These are phyloP conservation scores for Schizotus pectinicornis DNA, from an alignment of 2,888 invertebrate genomes.

Conservation along the genomic window DNA sequence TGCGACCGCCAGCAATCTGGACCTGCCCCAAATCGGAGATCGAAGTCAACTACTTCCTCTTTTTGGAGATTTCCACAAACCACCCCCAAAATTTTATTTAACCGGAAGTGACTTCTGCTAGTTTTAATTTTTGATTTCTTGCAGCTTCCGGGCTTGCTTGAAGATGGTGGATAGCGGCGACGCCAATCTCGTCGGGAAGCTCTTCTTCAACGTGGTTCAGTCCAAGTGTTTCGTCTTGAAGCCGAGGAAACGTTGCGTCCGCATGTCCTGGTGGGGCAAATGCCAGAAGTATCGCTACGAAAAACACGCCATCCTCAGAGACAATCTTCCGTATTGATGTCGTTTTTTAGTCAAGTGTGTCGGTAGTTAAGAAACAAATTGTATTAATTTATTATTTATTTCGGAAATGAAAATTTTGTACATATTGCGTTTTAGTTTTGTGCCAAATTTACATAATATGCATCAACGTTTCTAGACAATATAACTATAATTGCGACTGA, in stretches of 20 bases:
- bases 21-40: no score
- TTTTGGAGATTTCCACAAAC: no score
- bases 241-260: constrained; percentile 76
- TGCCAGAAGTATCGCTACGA: constrained; percentile 72
- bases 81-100: no score
- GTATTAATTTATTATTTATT: constrained; percentile 10
- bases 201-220: constrained; percentile 96
- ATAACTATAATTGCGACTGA: constrained; percentile 8
- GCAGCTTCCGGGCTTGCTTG: constrained; percentile 90
- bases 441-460: no score
- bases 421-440: constrained; percentile 6
- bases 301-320: constrained; percentile 76
- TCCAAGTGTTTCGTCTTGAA: constrained; percentile 91
- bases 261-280: constrained; percentile 82
- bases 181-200: constrained; percentile 87
- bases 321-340: constrained; percentile 73
- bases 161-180: constrained; percentile 86
- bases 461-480: constrained; percentile 26
- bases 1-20: no score
- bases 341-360: constrained; percentile 11
- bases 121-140: constrained; percentile 47
- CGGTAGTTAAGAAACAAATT: constrained; percentile 14
- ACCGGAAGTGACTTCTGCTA: no score
- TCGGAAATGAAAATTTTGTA: constrained; percentile 14
- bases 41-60: no score